Evolutionary conservation across 2,888 invertebrate genomes (phyloP), one percentile per base, ranked within the genome.

Genomic region (Sphaerophoria rueppellii): DNA sequence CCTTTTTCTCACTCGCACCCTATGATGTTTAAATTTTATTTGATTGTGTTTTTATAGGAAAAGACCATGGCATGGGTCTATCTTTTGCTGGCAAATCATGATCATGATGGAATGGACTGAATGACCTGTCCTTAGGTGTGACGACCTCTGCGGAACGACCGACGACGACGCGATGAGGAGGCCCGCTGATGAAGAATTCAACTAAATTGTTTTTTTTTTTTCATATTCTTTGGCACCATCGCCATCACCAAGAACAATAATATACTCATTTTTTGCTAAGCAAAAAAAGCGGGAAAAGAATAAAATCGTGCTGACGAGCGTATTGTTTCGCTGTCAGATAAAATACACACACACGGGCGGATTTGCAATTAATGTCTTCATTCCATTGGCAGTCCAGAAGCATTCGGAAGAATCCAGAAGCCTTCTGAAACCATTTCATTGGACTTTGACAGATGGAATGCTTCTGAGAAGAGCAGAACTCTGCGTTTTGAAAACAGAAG

Each of bases 71-170:
- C 60, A 80, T 73, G 11, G 43, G 40, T 24, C 46, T 4, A 58
- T 16, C 35, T 48, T 6, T 48, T 6, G 7, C 3, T 24, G 52
- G 52, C 7, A 52, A 11, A 43, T 43, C 32, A 43, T 60, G 60
- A 40, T 24, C 24, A 16, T 37, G 24, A 43, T 60, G 60, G 60
- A 40, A 24, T 43, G 43, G 73, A 79, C 69, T 67, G 72, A 82
- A 77, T 82, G 82, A 82, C 77, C 77, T 77, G 77, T 82, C 82
- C 77, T 77, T 72, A 72, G 69, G 82, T 77, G 72, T 77, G 82
- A 77, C 72, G 82, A 77, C 77, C 82, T 82, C 72, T 72, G 32
- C 37, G 24, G 40, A 34, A 16, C 40, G 43, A 60, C 46, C 54
- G 9, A 11, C 43, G 12, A 11, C 9, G 11, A 40, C 46, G 12